Base-by-base conservation (phyloP, 2,888 invertebrate species). In the Sarcophaga variegata region DNA sequence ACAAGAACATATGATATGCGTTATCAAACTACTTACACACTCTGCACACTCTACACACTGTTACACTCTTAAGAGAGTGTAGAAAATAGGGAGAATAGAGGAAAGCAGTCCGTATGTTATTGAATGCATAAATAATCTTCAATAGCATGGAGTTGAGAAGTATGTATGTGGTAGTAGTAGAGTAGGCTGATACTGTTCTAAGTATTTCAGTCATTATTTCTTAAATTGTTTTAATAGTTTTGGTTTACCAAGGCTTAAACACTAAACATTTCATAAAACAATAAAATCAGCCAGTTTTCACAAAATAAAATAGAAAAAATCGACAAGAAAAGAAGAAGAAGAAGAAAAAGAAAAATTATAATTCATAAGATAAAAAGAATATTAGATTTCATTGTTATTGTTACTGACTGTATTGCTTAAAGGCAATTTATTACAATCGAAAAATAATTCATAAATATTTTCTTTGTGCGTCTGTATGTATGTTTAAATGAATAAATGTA, bases 381-480 rank as follows among this genome's bases (percentile, higher is more conserved):
- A 37, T 37, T 37, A 37, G 8, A 37, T 37, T 37, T 10, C 37
- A 10, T 37, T 37, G 37, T 37, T 37, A 2, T 37, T 37, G 37
- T 37, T 37, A 37, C 37, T 37, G 6, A 37, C 37, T 6, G 37
- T 27, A 25, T 54, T 22, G 66, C 72, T 83, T 45, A 5, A 71
- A 54, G 83, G 72, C 72, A 83, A 78, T 72, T 78, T 67, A 72
- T 72, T 72, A 72, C 54, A 72, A 83, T 72, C 47, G 69, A 63
- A 75, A 69, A 63, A 75, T 75, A 81, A 69, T 70, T 62, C 60
- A 22, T 81, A 67, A 27, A 67, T 62, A 37, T 37, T 37, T 10
- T 37, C 37, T 37, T 0, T 37, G 3, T 37, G 10, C 37, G 37
- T 37, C 2, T 37, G 8, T 37, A 1, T 37, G 6, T 37, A 37